Percentiles rank a stretch among this genome's conserved stretches.
These are phyloP conservation scores for Drosophila lacertosa DNA, from an alignment of 1,140 invertebrate genomes.

Conservation along the genomic window DNA sequence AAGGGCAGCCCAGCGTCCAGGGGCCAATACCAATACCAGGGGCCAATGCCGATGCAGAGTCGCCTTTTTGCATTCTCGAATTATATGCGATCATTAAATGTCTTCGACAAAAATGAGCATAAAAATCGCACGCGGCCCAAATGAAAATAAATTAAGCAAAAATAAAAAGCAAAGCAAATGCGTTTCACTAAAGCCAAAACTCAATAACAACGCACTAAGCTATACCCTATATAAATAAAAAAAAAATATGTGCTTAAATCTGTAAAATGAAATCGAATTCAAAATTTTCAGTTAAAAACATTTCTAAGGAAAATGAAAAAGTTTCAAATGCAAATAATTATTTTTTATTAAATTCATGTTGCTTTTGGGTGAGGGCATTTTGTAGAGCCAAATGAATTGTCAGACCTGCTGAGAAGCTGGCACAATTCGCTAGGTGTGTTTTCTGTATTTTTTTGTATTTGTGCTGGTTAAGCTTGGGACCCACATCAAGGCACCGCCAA, in stretches of 20 bases:
- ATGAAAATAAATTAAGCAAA: constrained; percentile 79
- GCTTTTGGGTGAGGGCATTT: constrained; percentile 7
- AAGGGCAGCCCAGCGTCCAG: background rate
- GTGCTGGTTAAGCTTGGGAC: constrained; percentile 35
- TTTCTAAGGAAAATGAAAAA: background rate
- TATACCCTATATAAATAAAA: constrained; percentile 1
- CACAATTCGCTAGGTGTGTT: constrained; percentile 32
- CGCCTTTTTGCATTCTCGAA: constrained; percentile 71
- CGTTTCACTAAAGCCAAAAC: constrained; percentile 39
- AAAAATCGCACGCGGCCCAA: constrained; percentile 76
- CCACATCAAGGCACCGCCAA: constrained; percentile 73
- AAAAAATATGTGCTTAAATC: constrained; percentile 2
- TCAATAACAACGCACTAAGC: constrained; percentile 6
- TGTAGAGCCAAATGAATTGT: constrained; percentile 12
- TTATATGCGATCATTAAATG: constrained; percentile 83
- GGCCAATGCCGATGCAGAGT: constrained; percentile 2
- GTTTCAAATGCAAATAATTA: too few species aligned
- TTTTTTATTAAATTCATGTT: background rate
- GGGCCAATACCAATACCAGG: too few species aligned
- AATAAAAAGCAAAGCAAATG: constrained; percentile 55
- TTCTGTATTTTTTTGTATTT: constrained; percentile 30
- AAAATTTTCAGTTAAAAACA: too few species aligned
- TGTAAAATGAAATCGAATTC: background rate
- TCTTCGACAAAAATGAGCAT: constrained; percentile 82
- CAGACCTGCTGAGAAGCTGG: constrained; percentile 13